Evolutionary conservation across 2,113 vertebrate species (phyloP).

Genomic region (western clawed frog (Xenopus tropicalis)): UCB_Xtro_10.0 CM004446.2:57699001-57699500

Average conservation of each 20-base stretch:
- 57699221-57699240: slow-evolving; percentile 4
- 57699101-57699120: slow-evolving; percentile 2
- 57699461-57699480: no score
- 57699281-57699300: slow-evolving; percentile 5
- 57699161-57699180: slow-evolving; percentile 12
- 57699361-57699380: no score
- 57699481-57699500: no score
- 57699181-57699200: slow-evolving; percentile 3
- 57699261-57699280: not conserved
- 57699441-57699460: no score
- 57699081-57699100: slow-evolving; percentile 9
- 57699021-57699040: no score
- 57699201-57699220: not conserved
- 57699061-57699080: no score
- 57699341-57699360: not conserved
- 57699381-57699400: no score
- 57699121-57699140: slow-evolving; percentile 5
- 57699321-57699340: not conserved
- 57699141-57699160: slow-evolving; percentile 1
- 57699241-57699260: slow-evolving; percentile 1
- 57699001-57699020: no score
- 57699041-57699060: no score
- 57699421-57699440: no score
- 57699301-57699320: slow-evolving; percentile 5
- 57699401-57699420: no score